A percentile compares a stretch with the other conserved stretches of the same genome.
These are phyloP conservation scores for Spinus pinus DNA, from an alignment of 2,797 vertebrate species.

Conservation along the genomic window DNA sequence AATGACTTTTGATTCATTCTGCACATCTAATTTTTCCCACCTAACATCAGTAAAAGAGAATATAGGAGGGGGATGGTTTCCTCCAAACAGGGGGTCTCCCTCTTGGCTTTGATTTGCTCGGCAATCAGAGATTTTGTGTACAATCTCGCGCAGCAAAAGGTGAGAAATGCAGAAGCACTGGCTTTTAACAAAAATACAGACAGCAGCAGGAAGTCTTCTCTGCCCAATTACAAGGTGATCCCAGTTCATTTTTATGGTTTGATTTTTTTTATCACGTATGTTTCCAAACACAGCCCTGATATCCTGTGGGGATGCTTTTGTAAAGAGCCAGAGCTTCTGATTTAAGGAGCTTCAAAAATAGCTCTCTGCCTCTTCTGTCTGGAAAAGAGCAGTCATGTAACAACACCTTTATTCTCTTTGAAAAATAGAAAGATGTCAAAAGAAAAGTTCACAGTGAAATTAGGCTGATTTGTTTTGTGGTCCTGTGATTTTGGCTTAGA, in stretches of 20 bases:
- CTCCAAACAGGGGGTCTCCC: slow-evolving; percentile 72
- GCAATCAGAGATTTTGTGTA: slow-evolving; percentile 76
- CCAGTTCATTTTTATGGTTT: slow-evolving; percentile 79
- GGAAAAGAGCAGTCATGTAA: slow-evolving; percentile 71
- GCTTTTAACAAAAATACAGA: slow-evolving; percentile 72
- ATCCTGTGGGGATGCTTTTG: slow-evolving; percentile 81
- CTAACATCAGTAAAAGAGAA: slow-evolving; percentile 65
- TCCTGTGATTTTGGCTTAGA: slow-evolving; percentile 66
- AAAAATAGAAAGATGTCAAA: slow-evolving; percentile 76
- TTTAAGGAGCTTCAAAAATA: slow-evolving; percentile 81
- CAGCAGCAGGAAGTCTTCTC: slow-evolving; percentile 76
- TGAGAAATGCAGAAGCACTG: slow-evolving; percentile 69
- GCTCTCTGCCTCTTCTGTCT: slow-evolving; percentile 75
- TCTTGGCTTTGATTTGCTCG: slow-evolving; percentile 72
- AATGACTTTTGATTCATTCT: slow-evolving; percentile 59
- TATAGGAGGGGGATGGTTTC: slow-evolving; percentile 67
- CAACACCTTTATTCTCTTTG: slow-evolving; percentile 77
- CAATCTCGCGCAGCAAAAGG: slow-evolving; percentile 70
- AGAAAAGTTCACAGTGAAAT: slow-evolving; percentile 76
- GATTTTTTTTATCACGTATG: slow-evolving; percentile 80
- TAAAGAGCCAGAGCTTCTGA: slow-evolving; percentile 80
- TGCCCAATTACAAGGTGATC: slow-evolving; percentile 82
- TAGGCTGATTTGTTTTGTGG: slow-evolving; percentile 75
- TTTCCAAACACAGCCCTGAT: slow-evolving; percentile 78
- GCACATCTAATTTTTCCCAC: slow-evolving; percentile 62